These are phyloP conservation scores for Remorina albescens DNA, from an alignment of 2,797 vertebrate species.

Conservation along the genomic window DNA sequence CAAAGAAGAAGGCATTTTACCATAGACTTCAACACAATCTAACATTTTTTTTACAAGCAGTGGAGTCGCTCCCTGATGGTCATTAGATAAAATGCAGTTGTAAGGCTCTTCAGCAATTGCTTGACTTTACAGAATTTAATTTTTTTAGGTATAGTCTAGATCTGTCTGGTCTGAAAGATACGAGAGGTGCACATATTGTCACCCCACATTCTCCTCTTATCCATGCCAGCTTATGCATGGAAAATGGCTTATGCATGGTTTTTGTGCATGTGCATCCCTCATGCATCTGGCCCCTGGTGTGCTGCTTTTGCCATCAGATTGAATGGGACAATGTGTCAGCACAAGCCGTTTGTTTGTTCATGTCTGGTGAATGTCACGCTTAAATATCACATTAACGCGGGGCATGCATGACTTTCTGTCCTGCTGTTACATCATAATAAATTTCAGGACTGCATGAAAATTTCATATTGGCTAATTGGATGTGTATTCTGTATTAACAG, in stretches of 20 bases:
- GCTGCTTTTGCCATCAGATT: not conserved
- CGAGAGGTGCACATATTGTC: not conserved
- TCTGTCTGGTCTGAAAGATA: not conserved
- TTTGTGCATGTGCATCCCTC: not conserved
- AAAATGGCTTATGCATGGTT: not conserved
- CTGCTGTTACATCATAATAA: slow-evolving; percentile 8
- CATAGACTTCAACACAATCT: no score
- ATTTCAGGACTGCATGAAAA: not conserved
- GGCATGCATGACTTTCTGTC: not conserved
- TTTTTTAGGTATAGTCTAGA: no score
- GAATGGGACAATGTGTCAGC: not conserved
- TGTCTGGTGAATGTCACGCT: slow-evolving; percentile 42
- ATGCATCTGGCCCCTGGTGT: not conserved
- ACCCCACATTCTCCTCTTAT: not conserved
- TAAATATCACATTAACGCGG: slow-evolving; percentile 39
- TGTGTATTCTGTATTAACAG: not conserved
- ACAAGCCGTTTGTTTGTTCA: slow-evolving; percentile 22
- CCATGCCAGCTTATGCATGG: not conserved
- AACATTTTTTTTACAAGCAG: no score
- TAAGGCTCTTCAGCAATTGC: no score
- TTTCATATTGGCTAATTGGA: not conserved
- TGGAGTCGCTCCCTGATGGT: no score
- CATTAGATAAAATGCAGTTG: no score
- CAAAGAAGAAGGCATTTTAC: no score
- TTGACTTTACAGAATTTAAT: no score